A percentile compares a stretch with the other conserved stretches of the same genome.
Evolutionary conservation across 2,888 invertebrate genomes (phyloP).

Genomic region (Alviniconcha strummeri): DNA sequence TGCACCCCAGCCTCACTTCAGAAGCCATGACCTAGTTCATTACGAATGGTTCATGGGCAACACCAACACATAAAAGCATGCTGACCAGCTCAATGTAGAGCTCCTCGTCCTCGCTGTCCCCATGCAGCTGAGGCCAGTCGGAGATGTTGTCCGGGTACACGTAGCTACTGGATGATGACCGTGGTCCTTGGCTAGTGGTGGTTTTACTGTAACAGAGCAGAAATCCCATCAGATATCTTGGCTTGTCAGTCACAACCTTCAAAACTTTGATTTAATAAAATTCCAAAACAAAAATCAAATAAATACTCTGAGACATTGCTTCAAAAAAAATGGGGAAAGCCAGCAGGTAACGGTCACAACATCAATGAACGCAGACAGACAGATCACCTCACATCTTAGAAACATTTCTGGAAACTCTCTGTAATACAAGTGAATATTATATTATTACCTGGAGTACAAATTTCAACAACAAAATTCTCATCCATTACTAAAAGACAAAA

Average conservation of each 20-base stretch:
- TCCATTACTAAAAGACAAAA: too few relatives aligned
- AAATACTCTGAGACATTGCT: background rate
- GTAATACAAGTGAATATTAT: too few relatives aligned
- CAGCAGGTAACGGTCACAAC: too few relatives aligned
- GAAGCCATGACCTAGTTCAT: too few relatives aligned
- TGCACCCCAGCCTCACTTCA: too few relatives aligned
- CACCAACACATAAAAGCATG: background rate
- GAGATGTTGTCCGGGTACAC: slow-evolving; percentile 42
- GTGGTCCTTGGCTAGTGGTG: background rate
- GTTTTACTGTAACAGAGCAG: slow-evolving; percentile 14
- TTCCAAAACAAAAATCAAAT: background rate
- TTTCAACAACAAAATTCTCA: too few relatives aligned
- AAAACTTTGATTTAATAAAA: background rate
- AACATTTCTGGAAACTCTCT: too few relatives aligned
- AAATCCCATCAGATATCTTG: background rate
- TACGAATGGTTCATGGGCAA: too few relatives aligned
- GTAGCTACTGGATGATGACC: slow-evolving; percentile 29
- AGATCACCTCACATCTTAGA: too few relatives aligned
- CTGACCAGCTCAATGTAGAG: slow-evolving; percentile 54
- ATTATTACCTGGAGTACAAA: too few relatives aligned
- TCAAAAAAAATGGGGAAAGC: too few relatives aligned
- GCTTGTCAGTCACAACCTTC: background rate
- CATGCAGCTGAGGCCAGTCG: slow-evolving; percentile 40
- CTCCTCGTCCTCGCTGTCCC: slow-evolving; percentile 42
- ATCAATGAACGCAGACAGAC: too few relatives aligned